Percentiles rank a stretch among this genome's conserved stretches.
These are phyloP conservation scores for Tinamus guttatus DNA, from an alignment of 2,113 vertebrate species.

Conservation along the genomic window DNA sequence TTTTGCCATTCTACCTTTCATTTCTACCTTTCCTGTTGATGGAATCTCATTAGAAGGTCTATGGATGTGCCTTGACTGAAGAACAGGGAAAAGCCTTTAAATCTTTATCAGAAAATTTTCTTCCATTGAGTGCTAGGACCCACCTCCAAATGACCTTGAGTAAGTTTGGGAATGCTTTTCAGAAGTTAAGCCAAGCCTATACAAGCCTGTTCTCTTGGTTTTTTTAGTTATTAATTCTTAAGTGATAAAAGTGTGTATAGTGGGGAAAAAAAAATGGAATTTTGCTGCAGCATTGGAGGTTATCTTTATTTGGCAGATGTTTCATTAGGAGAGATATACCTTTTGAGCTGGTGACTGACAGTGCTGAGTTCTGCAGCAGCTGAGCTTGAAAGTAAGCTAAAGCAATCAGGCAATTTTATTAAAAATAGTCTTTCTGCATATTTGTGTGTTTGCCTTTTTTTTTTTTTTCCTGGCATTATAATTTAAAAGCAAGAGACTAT, in stretches of 20 bases:
- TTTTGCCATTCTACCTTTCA: background rate
- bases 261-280: background rate
- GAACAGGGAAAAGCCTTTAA: background rate
- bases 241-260: background rate
- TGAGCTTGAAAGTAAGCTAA: background rate
- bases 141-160: background rate
- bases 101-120: background rate
- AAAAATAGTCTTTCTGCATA: background rate
- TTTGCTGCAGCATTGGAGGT: background rate
- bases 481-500: background rate
- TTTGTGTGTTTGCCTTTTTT: background rate
- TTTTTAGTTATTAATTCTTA: background rate
- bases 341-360: background rate
- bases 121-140: background rate
- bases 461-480: background rate
- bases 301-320: background rate
- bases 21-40: background rate
- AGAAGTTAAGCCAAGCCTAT: background rate
- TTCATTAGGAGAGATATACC: fast-evolving
- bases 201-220: background rate
- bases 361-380: background rate
- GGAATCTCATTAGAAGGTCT: background rate
- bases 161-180: background rate
- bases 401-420: background rate
- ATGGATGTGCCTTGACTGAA: background rate